These are phyloP conservation scores for Melanotaenia parkinsoni DNA, from an alignment of 2,797 vertebrate genomes.

Conservation along the genomic window DNA sequence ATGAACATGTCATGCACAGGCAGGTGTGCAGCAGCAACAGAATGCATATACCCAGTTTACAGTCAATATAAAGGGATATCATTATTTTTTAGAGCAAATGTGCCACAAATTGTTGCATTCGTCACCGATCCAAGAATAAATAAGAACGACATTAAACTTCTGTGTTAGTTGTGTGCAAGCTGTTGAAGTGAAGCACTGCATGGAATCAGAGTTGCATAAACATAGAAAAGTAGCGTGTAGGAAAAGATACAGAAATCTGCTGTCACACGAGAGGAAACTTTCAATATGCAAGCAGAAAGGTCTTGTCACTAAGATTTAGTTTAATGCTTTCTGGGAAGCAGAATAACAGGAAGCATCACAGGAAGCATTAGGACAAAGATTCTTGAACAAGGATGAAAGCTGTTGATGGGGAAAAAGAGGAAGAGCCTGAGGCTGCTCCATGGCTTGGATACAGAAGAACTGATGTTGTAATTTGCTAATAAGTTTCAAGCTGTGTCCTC, in stretches of 20 bases:
- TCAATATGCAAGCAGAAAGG: conserved; percentile 36
- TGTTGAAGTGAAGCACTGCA: background rate
- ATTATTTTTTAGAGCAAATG: conserved; percentile 17
- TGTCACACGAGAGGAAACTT: conserved; percentile 23
- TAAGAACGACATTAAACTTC: background rate
- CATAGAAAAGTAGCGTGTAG: conserved; percentile 6
- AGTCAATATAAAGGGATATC: background rate
- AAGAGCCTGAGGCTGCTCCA: conserved; percentile 49
- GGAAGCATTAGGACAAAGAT: conserved; percentile 46
- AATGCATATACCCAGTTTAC: background rate
- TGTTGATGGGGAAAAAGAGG: conserved; percentile 50
- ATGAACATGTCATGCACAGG: background rate
- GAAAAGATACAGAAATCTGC: conserved; percentile 28
- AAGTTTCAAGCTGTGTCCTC: conserved; percentile 62
- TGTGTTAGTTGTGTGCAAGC: conserved; percentile 11
- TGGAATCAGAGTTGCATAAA: conserved; percentile 23
- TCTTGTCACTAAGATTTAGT: conserved; percentile 49
- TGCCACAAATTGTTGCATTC: conserved; percentile 22
- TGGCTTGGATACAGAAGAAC: conserved; percentile 69
- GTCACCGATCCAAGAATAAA: conserved; percentile 6
- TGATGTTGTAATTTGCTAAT: conserved; percentile 69
- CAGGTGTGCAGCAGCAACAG: background rate
- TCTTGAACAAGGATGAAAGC: conserved; percentile 53
- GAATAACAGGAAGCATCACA: conserved; percentile 9
- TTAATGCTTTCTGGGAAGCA: background rate